Base-by-base conservation (phyloP, 2,888 invertebrate genomes). In the Tortricodes alternella region DNA sequence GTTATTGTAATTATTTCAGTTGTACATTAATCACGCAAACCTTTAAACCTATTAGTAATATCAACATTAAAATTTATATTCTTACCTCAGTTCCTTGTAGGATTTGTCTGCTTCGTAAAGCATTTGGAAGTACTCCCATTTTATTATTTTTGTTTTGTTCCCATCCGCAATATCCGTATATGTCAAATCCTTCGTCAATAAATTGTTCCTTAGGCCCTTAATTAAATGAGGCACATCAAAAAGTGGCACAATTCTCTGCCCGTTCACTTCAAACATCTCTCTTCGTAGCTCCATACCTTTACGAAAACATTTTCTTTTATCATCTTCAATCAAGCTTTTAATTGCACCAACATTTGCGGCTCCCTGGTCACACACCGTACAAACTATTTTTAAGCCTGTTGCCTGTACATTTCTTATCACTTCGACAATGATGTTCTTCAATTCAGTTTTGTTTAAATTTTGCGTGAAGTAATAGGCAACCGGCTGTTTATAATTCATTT, bases 61-160 rank as follows among this genome's bases (percentile, higher is more conserved):
- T 68, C 0, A 70, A 68, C 1, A 56, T 39, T 66, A 70, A 70
- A 61, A 69, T 70, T 4, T 68, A 63, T 7, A 64, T 66, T 64
- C 68, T 70, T 15, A 65, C 57, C 0, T 55, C 50, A 70, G 44
- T 7, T 70, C 68, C 6, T 66, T 64, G 57, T 46, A 62, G 1
- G 61, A 52, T 38, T 64, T 65, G 27, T 68, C 66, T 0, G 65
- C 67, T 7, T 21, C 51, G 46, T 67, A 65, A 4, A 68, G 1
- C 34, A 27, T 44, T 58, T 67, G 46, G 6, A 59, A 65, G 53
- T 65, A 66, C n/a, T 67, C 61, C 68, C 66, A 70, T 41, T 68
- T 71, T 0, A 68, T 34, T 19, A 50, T 38, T 61, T 70, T 68
- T 41, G 48, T 37, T 43, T 60, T 51, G 15, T 62, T 44, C 6